These are phyloP conservation scores for Incurvaria masculella DNA, from an alignment of 2,888 invertebrate genomes.

Conservation along the genomic window DNA sequence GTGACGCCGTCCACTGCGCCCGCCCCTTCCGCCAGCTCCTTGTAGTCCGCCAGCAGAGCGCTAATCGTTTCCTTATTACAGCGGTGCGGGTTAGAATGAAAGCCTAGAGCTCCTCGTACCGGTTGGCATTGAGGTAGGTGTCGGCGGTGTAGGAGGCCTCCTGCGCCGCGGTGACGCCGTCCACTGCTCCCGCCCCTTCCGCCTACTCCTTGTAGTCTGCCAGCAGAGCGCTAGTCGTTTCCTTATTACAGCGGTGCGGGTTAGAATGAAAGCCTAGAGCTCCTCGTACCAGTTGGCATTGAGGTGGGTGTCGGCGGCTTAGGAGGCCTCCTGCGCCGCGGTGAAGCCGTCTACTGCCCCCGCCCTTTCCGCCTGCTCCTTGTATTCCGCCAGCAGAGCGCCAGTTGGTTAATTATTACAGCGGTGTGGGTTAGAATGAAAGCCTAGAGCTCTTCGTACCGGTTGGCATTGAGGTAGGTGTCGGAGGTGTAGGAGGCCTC, in stretches of 20 bases:
- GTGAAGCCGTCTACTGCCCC: slow-evolving; percentile 57
- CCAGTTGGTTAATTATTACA: no score
- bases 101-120: slow-evolving; percentile 21
- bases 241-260: slow-evolving; percentile 61
- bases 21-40: slow-evolving; percentile 47
- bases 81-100: slow-evolving; percentile 23
- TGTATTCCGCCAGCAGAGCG: slow-evolving; percentile 68
- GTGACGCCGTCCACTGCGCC: slow-evolving; percentile 57
- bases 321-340: slow-evolving; percentile 50
- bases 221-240: slow-evolving; percentile 65
- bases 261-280: not conserved
- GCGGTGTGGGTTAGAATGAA: slow-evolving; percentile 26
- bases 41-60: slow-evolving; percentile 68
- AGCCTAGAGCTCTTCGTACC: slow-evolving; percentile 21
- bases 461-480: slow-evolving; percentile 42
- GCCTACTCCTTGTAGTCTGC: slow-evolving; percentile 64
- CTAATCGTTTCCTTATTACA: slow-evolving; percentile 66
- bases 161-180: slow-evolving; percentile 54
- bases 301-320: slow-evolving; percentile 45
- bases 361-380: slow-evolving; percentile 47
- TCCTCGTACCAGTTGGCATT: slow-evolving; percentile 40
- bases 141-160: slow-evolving; percentile 50
- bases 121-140: slow-evolving; percentile 42
- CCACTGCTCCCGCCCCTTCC: slow-evolving; percentile 50
- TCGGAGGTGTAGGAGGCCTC: slow-evolving; percentile 50